Base-by-base conservation (phyloP, 64 coral and sea anemone species). In the Acropora yongei region DNA sequence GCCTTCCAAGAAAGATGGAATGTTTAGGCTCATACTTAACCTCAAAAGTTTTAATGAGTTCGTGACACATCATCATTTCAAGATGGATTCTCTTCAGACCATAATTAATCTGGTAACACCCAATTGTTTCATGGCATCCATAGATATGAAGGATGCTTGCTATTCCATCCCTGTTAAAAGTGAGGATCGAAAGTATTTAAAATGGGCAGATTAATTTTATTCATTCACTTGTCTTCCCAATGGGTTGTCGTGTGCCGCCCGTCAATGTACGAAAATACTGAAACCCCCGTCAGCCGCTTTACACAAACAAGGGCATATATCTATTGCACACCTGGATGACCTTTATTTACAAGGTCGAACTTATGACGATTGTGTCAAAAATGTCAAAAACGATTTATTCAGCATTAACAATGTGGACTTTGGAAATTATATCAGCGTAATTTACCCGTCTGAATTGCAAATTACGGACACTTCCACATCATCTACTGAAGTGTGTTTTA, bases 31-130 rank as follows among this genome's bases (percentile, higher is more conserved):
- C 57, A 84, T 68, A 63, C 58, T 67, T 66, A 84, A 84, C 81
- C 55, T 84, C 9, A 84, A 84, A 71, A 13, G 57, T 63, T 71
- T 68, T 71, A 84, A 84, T 84, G 81, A 84, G 81, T 84, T 67
- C 47, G 77, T 20, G 55, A 61, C 51, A 11, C 14, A 84, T 60
- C 80, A 61, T 43, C 57, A 84, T 84, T 30, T 30, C 30, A 30
- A 30, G 30, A 30, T 30, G 30, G 30, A 30, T 63, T 84, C 47
- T 58, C 49, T 63, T 43, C 47, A 84, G n/a, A 84, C 12, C 55
- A 53, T 84, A 11, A 60, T 63, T 68, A 84, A 84, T 18, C 49
- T 84, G 57, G 80, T 86, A 65, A 68, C 60, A 20, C 47, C 16
- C 60, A 84, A 86, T 20, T 86, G 83, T 55, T 55, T 55, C 51